Conservation (phyloP, 2,888 invertebrate genomes). For the Theristus sp. region DNA sequence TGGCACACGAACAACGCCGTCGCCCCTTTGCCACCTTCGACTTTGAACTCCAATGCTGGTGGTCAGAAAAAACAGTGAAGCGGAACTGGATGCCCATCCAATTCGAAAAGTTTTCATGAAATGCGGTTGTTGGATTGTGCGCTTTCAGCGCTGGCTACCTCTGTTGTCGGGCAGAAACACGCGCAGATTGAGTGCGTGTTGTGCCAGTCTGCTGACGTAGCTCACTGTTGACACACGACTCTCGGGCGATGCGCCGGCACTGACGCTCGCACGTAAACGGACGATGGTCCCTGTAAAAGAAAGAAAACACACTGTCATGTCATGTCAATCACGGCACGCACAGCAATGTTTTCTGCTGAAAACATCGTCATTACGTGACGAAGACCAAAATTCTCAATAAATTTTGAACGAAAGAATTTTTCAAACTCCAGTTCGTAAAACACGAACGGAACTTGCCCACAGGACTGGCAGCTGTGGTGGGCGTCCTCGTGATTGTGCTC, state of each 20-base stretch:
- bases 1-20: conserved; percentile 43
- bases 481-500: too few relatives aligned
- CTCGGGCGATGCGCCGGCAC: too few relatives aligned
- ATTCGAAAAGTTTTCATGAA: too few relatives aligned
- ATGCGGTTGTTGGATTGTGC: too few relatives aligned
- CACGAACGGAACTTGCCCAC: not conserved
- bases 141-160: too few relatives aligned
- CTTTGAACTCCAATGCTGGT: conserved; percentile 43
- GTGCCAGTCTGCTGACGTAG: not conserved
- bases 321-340: too few relatives aligned
- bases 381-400: too few relatives aligned
- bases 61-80: not conserved
- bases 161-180: conserved; percentile 29
- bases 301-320: too few relatives aligned
- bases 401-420: not conserved
- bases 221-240: not conserved
- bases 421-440: not conserved
- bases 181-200: conserved; percentile 8
- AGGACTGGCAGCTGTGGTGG: not conserved
- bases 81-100: not conserved
- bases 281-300: too few relatives aligned
- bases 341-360: too few relatives aligned
- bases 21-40: conserved; percentile 52
- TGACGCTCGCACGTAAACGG: too few relatives aligned
- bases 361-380: too few relatives aligned